phyloP scores from a whole-genome alignment of 2,113 vertebrate species.

The Osmerus mordax region DNA sequence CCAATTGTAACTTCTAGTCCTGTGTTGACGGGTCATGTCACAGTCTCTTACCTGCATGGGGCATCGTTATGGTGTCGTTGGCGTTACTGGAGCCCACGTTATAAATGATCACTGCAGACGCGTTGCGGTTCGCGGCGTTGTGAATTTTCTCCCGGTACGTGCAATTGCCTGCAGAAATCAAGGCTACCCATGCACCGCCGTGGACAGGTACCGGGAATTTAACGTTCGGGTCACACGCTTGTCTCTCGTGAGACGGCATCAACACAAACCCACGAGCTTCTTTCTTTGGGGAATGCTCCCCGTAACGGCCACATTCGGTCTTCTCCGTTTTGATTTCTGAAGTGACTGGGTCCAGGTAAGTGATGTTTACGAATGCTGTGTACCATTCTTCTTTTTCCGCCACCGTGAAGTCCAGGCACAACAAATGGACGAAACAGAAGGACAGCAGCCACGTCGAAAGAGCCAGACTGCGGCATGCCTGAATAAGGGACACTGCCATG shows the following conservation, averaged over 20 bases:
- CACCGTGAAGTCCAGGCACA: slow-evolving; percentile 95
- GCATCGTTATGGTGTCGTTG: slow-evolving; percentile 95
- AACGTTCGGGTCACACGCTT: slow-evolving; percentile 83
- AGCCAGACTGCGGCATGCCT: slow-evolving; percentile 92
- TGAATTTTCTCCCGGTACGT: slow-evolving; percentile 90
- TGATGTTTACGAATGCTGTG: slow-evolving; percentile 97
- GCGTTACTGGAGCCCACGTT: slow-evolving; percentile 82
- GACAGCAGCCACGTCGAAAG: slow-evolving; percentile 97
- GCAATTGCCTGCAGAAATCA: slow-evolving; percentile 91
- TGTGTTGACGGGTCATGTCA: too few relatives aligned
- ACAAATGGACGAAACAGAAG: slow-evolving; percentile 93
- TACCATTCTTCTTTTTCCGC: slow-evolving; percentile 99
- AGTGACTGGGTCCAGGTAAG: slow-evolving; percentile 82
- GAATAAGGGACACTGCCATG: slow-evolving; percentile 75
- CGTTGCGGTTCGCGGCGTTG: slow-evolving; percentile 83
- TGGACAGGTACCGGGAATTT: slow-evolving; percentile 73
- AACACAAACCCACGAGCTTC: slow-evolving; percentile 86
- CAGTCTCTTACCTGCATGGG: slow-evolving; percentile 82
- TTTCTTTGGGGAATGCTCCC: slow-evolving; percentile 92
- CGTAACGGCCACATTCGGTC: slow-evolving; percentile 94
- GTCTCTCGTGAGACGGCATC: slow-evolving; percentile 79
- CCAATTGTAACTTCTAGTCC: too few relatives aligned
- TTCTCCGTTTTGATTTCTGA: slow-evolving; percentile 82
- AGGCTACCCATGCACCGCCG: slow-evolving; percentile 84
- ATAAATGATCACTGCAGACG: slow-evolving; percentile 92